A percentile compares a stretch with the other conserved stretches of the same genome.
These are phyloP conservation scores for Calyptomena viridis DNA, from an alignment of 2,113 vertebrate species.

Conservation along the genomic window DNA sequence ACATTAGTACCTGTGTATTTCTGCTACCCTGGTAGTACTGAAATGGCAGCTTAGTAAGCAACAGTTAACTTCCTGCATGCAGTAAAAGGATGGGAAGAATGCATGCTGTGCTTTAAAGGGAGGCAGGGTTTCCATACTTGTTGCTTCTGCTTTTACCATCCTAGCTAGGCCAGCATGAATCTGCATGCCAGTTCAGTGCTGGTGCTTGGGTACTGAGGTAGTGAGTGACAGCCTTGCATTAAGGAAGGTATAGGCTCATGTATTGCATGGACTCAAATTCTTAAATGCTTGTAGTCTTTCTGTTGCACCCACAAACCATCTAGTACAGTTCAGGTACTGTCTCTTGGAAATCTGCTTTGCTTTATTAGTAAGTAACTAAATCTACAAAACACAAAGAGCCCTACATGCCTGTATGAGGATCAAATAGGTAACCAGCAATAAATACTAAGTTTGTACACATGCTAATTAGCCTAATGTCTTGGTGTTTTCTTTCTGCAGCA, in stretches of 20 bases:
- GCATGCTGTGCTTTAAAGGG: neutral
- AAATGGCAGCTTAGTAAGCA: neutral
- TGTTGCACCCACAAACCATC: too few species aligned
- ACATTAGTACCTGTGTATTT: neutral
- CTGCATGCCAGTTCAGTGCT: neutral
- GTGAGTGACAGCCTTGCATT: neutral
- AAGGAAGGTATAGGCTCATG: neutral
- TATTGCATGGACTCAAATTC: neutral
- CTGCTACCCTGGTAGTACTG: neutral
- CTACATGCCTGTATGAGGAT: neutral
- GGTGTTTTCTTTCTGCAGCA: constrained; percentile 59
- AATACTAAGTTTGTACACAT: neutral
- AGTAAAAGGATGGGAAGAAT: neutral
- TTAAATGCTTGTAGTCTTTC: neutral
- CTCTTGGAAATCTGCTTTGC: neutral
- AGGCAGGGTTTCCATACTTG: neutral
- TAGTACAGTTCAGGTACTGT: neutral
- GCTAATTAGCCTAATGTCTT: neutral
- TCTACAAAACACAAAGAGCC: neutral
- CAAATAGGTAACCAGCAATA: neutral
- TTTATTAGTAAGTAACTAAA: neutral
- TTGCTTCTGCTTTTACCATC: neutral
- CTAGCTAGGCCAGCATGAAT: neutral
- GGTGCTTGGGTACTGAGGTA: neutral
- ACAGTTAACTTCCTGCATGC: neutral